Base-by-base conservation (phyloP, 2,888 invertebrate genomes). In the Yponomeuta cagnagella region DNA sequence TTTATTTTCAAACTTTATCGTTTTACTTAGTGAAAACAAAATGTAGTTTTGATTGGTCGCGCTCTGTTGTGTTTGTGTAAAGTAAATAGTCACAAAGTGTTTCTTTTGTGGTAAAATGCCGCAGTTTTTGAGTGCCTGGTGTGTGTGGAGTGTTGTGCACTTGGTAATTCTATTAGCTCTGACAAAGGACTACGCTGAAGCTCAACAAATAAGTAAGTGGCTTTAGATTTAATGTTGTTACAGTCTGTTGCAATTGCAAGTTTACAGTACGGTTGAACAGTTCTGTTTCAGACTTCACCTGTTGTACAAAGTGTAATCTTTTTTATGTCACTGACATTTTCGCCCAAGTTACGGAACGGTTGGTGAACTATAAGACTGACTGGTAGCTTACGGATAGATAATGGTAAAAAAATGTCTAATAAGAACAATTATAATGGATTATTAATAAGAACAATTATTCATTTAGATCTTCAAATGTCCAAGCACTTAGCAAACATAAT, bases 121-220 rank as follows among this genome's bases (percentile, higher is more conserved):
- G 73, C 75, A 80, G 82, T 81, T 83, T 79, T 74, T 79, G 78
- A 81, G 80, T 86, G 86, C 82, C 80, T 79, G 78, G 82, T 86
- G 84, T 78, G 81, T 83, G 77, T 48, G 37, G 33, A 76, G 75
- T 77, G 74, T 80, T 75, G 82, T 87, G 83, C 79, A 78, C 84
- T 84, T 85, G 79, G 79, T 87, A 78, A 79, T 88, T 85, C 79
- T 88, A 80, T 79, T 87, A 80, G 80, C 82, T 74, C 79, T 85
- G 82, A 88, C 88, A 88, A 88, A 88, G 88, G 84, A 85, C 78
- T 80, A 79, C 74, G 84, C 81, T 72, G 81, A 80, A 79, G 86
- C 89, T 74, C 84, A 82, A 77, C 79, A 83, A 79, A 76, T 85
- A 76, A 85, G 90, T 90, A 85, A 90, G 90, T 88, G n/a, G 12